Conservation (phyloP, 2,113 vertebrate genomes). For the Mellivora capensis region DNA sequence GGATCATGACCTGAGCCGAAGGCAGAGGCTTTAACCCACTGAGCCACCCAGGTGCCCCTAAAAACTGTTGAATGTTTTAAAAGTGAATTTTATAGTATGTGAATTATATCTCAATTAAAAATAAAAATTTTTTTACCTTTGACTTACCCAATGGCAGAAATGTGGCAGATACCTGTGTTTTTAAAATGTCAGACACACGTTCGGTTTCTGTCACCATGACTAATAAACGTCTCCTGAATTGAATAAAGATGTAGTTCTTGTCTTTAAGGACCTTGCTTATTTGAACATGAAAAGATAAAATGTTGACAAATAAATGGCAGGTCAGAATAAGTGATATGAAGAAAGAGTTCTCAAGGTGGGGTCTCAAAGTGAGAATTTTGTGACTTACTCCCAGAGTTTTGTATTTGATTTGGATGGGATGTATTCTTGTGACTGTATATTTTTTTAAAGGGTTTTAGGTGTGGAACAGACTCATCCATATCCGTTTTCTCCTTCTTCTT, state of each 20-base stretch:
- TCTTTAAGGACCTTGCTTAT: neutral
- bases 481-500: neutral
- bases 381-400: neutral
- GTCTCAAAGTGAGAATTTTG: neutral
- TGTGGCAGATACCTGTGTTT: neutral
- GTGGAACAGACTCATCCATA: neutral
- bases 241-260: neutral
- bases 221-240: neutral
- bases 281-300: neutral
- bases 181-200: neutral
- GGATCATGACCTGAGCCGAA: too few species aligned
- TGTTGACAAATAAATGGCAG: neutral
- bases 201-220: neutral
- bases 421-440: neutral
- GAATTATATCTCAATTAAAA: neutral
- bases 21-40: too few species aligned
- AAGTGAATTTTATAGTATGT: neutral
- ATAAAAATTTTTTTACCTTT: neutral
- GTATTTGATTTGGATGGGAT: neutral
- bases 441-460: neutral
- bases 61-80: neutral
- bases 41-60: too few species aligned
- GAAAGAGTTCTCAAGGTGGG: neutral
- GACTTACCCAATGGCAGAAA: neutral
- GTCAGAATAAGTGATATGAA: neutral